Evolutionary conservation across 2,888 invertebrate genomes (phyloP).

Genomic region (Drosophila conformis): DNA sequence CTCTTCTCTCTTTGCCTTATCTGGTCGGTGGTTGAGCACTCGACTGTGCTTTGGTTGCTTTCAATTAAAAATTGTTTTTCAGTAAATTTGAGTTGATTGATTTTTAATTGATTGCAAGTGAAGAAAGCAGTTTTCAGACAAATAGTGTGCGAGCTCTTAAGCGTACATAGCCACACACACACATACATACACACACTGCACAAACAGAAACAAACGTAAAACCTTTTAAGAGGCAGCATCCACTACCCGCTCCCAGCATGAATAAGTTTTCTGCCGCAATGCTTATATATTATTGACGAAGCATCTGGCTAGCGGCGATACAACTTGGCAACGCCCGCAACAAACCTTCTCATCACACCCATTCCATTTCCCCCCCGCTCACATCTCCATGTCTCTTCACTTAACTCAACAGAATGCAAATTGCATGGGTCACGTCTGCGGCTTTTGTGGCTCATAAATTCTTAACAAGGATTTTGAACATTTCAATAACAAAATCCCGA

Average conservation of each 20-base stretch:
- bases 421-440: slow-evolving; percentile 72
- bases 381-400: slow-evolving; percentile 7
- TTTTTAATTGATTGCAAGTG: slow-evolving; percentile 79
- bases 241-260: slow-evolving; percentile 17
- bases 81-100: slow-evolving; percentile 81
- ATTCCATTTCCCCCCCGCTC: background rate
- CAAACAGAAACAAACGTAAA: slow-evolving; percentile 32
- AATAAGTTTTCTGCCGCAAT: slow-evolving; percentile 61
- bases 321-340: slow-evolving; percentile 30
- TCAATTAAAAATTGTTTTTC: slow-evolving; percentile 80
- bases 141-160: slow-evolving; percentile 44
- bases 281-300: slow-evolving; percentile 72
- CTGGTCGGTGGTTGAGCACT: slow-evolving; percentile 6
- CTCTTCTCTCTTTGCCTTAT: background rate
- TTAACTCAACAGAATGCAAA: slow-evolving; percentile 61
- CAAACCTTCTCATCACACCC: slow-evolving; percentile 5
- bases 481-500: slow-evolving; percentile 39
- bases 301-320: slow-evolving; percentile 26
- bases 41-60: slow-evolving; percentile 55
- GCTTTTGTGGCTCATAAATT: slow-evolving; percentile 71
- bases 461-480: slow-evolving; percentile 63
- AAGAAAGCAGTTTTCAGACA: slow-evolving; percentile 51
- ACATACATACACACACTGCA: background rate
- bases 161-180: slow-evolving; percentile 25
- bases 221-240: slow-evolving; percentile 49